Evolutionary conservation across 1,140 invertebrate genomes (phyloP), one percentile per base, ranked within the genome.

Genomic region (Cylas formicarius): DNA sequence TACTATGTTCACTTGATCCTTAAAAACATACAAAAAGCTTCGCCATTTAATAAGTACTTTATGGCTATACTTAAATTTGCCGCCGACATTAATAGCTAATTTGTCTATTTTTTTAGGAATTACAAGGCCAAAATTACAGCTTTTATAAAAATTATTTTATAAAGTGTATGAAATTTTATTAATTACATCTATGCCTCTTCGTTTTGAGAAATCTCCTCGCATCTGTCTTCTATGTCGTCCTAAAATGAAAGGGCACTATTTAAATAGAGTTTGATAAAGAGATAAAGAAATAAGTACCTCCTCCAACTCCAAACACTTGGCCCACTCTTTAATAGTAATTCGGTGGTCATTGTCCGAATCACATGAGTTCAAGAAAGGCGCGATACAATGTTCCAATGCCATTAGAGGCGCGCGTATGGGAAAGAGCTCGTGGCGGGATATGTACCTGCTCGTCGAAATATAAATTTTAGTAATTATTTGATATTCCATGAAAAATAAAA

Each of bases 381-480:
- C 86, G 62, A 96, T 95, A 70, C 92, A 89, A 48, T 94, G 90
- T 68, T 97, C 92, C 61, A 96, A 75, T 11, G 89, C 81, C 74
- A 95, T 82, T 21, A 96, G 70, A 0, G 90, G 90, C 21, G 91
- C 92, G 28, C 86, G 77, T 57, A 96, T 91, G 10, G 92, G 92
- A 73, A 96, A 95, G 38, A 96, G 70, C 67, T 96, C 92, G 70
- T 95, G 91, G 23, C 88, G 79, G 3, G 90, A 93, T 3, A 95
- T 87, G 44, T 81, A 74, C 59, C 79, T 80, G 23, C 14, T 32
- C 44, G 20, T 17, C 13, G 17, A 35, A 7, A 27, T 1, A 38
- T 34, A 23, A 38, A 26, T 9, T 26, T 26, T 26, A 3, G 9
- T 26, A n/a, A n/a, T 22, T 26, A 10, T 10, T 26, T 3, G 3